Evolutionary conservation across 1,140 invertebrate species (phyloP).

Genomic region (Macrocentrus cingulum): DNA sequence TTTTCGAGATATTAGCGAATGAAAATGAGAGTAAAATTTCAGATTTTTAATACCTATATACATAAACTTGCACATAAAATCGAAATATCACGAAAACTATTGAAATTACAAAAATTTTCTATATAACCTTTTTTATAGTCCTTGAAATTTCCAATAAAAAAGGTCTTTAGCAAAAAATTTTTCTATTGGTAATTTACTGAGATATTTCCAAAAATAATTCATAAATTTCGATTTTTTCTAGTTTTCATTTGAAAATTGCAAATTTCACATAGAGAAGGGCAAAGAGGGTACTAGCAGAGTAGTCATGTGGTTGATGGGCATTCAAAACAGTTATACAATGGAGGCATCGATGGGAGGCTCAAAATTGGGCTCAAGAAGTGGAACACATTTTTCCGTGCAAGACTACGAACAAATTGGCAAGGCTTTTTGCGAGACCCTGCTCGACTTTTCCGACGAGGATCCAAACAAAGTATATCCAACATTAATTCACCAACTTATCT

Average conservation of each 20-base stretch:
- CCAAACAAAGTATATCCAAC: slow-evolving; percentile 72
- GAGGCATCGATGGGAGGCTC: slow-evolving; percentile 93
- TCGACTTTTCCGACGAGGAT: slow-evolving; percentile 88
- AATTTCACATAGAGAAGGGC: slow-evolving; percentile 87
- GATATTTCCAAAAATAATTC: background rate
- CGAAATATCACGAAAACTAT: too few relatives aligned
- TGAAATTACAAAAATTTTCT: too few relatives aligned
- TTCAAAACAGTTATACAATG: slow-evolving; percentile 91
- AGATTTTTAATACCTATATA: too few relatives aligned
- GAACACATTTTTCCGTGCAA: slow-evolving; percentile 82
- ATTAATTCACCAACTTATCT: background rate
- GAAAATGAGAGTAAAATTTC: too few relatives aligned
- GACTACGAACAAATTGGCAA: slow-evolving; percentile 83
- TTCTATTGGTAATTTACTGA: too few relatives aligned
- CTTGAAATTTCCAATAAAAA: slow-evolving; percentile 2
- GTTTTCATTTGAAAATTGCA: slow-evolving; percentile 93
- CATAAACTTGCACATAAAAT: too few relatives aligned
- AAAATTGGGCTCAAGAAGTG: slow-evolving; percentile 73
- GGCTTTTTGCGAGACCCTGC: slow-evolving; percentile 87
- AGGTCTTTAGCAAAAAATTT: too few relatives aligned
- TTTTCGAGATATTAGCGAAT: too few relatives aligned
- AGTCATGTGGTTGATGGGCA: slow-evolving; percentile 92
- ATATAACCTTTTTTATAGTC: background rate
- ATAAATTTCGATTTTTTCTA: slow-evolving; percentile 51
- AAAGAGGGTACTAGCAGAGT: slow-evolving; percentile 93